A percentile compares a stretch with the other conserved stretches of the same genome.
Conservation (phyloP, 2,113 vertebrate genomes). For the Eleginops maclovinus region DNA sequence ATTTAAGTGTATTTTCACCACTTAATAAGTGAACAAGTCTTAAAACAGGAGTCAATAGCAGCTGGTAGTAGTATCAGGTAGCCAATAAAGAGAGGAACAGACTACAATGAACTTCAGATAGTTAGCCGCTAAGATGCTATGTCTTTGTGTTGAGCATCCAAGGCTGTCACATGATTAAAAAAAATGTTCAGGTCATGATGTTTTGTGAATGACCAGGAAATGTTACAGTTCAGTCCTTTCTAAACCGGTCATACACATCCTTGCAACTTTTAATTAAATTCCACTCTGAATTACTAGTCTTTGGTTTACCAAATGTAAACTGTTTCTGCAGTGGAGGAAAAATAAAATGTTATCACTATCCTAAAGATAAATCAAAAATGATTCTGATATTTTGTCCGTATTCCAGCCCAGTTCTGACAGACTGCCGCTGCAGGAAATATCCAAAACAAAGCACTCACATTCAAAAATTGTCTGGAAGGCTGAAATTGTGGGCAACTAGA, state of each 20-base stretch:
- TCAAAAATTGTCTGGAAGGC: neutral
- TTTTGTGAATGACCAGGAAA: no score
- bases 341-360: neutral
- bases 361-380: neutral
- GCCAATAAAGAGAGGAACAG: no score
- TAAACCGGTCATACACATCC: no score
- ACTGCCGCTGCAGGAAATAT: neutral
- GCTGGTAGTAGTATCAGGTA: no score
- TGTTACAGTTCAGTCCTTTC: no score
- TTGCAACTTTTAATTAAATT: no score
- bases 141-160: no score
- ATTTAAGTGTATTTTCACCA: neutral
- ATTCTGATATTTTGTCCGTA: neutral
- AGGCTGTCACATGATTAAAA: no score
- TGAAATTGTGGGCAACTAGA: constrained; percentile 12
- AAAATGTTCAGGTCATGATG: no score
- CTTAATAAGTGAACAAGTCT: neutral
- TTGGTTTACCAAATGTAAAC: neutral
- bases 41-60: neutral
- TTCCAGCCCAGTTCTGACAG: neutral
- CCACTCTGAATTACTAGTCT: neutral
- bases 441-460: neutral
- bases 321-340: neutral
- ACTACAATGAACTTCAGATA: no score
- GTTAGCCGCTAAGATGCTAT: no score